Percentiles rank a stretch among this genome's conserved stretches.
phyloP scores from a whole-genome alignment of 2,797 vertebrate species.

The Tolypeutes matacus region DNA sequence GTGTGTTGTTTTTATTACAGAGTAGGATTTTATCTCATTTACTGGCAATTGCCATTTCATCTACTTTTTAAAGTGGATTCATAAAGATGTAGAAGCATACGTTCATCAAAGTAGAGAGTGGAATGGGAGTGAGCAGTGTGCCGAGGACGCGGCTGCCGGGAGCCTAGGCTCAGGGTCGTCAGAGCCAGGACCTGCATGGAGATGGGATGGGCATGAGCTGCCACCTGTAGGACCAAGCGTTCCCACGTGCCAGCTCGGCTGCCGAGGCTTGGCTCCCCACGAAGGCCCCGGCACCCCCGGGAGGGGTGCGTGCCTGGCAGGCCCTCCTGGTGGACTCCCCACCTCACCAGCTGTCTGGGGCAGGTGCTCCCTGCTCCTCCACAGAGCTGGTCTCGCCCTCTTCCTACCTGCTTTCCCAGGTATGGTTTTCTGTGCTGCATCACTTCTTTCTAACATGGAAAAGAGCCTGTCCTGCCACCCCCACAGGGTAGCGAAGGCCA shows the following conservation, averaged over 20 bases:
- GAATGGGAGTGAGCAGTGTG: neutral
- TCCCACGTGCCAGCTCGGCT: too few species aligned
- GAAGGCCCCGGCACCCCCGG: neutral
- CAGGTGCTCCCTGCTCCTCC: rapidly evolving
- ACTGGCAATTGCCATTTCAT: neutral
- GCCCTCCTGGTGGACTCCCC: neutral
- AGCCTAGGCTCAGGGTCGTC: neutral
- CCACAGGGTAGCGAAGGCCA: neutral
- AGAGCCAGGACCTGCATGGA: slow-evolving; percentile 24
- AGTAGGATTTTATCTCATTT: neutral
- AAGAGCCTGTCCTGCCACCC: neutral
- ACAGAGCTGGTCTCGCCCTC: rapidly evolving
- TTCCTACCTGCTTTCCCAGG: neutral
- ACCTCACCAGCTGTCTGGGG: rapidly evolving
- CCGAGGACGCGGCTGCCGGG: neutral
- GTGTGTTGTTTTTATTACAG: neutral
- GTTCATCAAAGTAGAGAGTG: neutral
- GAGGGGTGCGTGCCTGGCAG: too few species aligned
- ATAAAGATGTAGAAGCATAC: neutral
- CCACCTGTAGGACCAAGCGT: too few species aligned
- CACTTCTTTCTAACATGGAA: neutral
- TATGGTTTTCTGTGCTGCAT: neutral
- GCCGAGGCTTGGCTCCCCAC: too few species aligned
- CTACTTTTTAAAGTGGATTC: neutral
- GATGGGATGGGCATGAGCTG: neutral